Evolutionary conservation across 2,888 invertebrate genomes (phyloP).

Genomic region (Carabus problematicus): DNA sequence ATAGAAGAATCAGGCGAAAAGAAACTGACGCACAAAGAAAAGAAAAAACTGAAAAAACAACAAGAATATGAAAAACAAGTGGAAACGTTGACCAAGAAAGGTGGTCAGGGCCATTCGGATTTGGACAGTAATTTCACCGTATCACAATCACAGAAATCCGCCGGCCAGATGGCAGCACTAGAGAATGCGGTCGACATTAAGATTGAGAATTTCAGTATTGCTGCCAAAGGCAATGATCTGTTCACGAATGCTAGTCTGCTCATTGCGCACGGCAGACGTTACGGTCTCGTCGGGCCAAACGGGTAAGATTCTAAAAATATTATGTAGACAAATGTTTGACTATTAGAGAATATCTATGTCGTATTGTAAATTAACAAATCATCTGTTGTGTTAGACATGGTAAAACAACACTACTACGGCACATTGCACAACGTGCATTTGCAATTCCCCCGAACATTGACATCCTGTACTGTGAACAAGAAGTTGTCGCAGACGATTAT

Average conservation of each 20-base stretch:
- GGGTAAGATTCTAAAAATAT: conserved; percentile 72
- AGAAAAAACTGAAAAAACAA: conserved; percentile 88
- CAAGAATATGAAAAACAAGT: conserved; percentile 88
- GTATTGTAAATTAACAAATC: conserved; percentile 7
- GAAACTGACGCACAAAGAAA: conserved; percentile 89
- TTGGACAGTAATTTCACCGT: conserved; percentile 95
- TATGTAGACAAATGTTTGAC: conserved; percentile 9
- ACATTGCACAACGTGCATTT: conserved; percentile 89
- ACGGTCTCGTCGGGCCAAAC: conserved; percentile 98
- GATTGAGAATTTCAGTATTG: conserved; percentile 97
- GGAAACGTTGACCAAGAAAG: conserved; percentile 84
- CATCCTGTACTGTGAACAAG: conserved; percentile 96
- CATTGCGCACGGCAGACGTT: conserved; percentile 92
- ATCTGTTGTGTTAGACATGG: conserved; percentile 79
- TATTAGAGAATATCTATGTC: conserved; percentile 7
- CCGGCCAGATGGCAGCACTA: conserved; percentile 77
- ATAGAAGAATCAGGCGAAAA: conserved; percentile 60
- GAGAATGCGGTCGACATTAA: conserved; percentile 98
- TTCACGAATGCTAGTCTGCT: conserved; percentile 95
- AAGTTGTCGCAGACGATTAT: conserved; percentile 93
- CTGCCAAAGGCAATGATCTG: conserved; percentile 95
- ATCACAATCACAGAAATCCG: conserved; percentile 80
- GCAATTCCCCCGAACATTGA: conserved; percentile 96
- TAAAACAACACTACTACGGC: conserved; percentile 94
- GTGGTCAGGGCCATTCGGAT: conserved; percentile 88